Percentiles rank a stretch among this genome's conserved stretches.
phyloP scores from a whole-genome alignment of 2,113 vertebrate species.

The Myotis yumanensis region DNA sequence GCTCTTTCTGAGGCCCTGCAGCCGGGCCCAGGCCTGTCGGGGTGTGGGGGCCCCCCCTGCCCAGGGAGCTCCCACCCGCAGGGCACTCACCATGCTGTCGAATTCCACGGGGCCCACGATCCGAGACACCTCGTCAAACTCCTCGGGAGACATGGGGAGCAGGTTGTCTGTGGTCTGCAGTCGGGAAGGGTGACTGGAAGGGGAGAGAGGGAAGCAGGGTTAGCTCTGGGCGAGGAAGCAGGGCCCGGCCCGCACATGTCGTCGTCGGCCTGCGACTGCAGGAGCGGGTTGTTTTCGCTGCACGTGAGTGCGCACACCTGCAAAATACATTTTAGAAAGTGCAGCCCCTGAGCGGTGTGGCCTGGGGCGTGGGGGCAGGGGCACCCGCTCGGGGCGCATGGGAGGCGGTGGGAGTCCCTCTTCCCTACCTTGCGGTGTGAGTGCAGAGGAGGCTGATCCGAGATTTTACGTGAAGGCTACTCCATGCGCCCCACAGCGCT shows the following conservation, averaged over 20 bases:
- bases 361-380: no score
- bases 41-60: rapidly evolving
- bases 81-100: conserved; percentile 86
- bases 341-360: neutral
- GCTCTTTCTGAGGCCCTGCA: rapidly evolving
- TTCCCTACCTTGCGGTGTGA: conserved; percentile 76
- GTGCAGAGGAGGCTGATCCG: conserved; percentile 74
- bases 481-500: conserved; percentile 77
- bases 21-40: neutral
- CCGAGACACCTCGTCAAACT: conserved; percentile 88
- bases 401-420: conserved; percentile 54
- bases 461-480: conserved; percentile 78
- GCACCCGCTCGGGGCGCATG: no score
- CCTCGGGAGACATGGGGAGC: conserved; percentile 94
- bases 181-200: conserved; percentile 88
- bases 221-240: no score
- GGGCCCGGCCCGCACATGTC: neutral
- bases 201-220: conserved; percentile 39
- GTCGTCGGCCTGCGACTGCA: neutral
- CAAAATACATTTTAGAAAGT: neutral
- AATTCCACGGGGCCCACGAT: conserved; percentile 87
- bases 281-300: neutral
- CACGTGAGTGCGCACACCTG: neutral
- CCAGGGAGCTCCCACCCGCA: rapidly evolving
- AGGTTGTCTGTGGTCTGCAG: conserved; percentile 91